Percentiles rank a stretch among this genome's conserved stretches.
These are phyloP conservation scores for Papilio elwesi DNA, from an alignment of 2,888 invertebrate species.

Conservation along the genomic window DNA sequence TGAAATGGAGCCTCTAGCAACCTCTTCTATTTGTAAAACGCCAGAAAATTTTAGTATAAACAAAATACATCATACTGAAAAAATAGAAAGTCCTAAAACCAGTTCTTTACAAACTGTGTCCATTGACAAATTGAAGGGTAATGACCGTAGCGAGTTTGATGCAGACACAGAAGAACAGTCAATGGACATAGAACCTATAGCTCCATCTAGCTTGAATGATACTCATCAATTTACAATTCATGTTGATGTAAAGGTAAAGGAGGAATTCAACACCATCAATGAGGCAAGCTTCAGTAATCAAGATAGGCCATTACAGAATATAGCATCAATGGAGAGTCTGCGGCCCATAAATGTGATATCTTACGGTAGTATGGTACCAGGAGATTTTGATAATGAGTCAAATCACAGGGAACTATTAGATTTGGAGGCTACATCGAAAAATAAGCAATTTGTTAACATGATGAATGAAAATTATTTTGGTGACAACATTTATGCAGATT, in stretches of 20 bases:
- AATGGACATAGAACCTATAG: constrained; percentile 71
- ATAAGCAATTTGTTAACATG: constrained; percentile 77
- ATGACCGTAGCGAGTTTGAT: constrained; percentile 65
- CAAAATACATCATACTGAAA: constrained; percentile 58
- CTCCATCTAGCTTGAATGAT: constrained; percentile 55
- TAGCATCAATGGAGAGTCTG: constrained; percentile 64
- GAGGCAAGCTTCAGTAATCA: constrained; percentile 68
- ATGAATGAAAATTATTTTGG: constrained; percentile 81
- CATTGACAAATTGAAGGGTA: constrained; percentile 63
- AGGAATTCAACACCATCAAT: constrained; percentile 71
- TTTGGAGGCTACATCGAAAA: constrained; percentile 72
- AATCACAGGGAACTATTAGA: constrained; percentile 72
- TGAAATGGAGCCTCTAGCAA: constrained; percentile 57
- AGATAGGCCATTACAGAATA: constrained; percentile 55
- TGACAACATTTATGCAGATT: constrained; percentile 78
- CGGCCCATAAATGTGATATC: constrained; percentile 75
- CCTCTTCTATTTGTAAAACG: constrained; percentile 61
- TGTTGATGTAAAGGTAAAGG: constrained; percentile 67
- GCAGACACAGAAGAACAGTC: constrained; percentile 72
- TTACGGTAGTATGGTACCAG: constrained; percentile 67
- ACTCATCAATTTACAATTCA: constrained; percentile 53
- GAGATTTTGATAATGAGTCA: constrained; percentile 73
- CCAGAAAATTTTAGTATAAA: constrained; percentile 69
- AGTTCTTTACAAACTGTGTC: constrained; percentile 62
- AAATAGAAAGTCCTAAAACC: constrained; percentile 48